Evolutionary conservation across 2,888 invertebrate genomes (phyloP).

Genomic region (Cylloceria caligata): DNA sequence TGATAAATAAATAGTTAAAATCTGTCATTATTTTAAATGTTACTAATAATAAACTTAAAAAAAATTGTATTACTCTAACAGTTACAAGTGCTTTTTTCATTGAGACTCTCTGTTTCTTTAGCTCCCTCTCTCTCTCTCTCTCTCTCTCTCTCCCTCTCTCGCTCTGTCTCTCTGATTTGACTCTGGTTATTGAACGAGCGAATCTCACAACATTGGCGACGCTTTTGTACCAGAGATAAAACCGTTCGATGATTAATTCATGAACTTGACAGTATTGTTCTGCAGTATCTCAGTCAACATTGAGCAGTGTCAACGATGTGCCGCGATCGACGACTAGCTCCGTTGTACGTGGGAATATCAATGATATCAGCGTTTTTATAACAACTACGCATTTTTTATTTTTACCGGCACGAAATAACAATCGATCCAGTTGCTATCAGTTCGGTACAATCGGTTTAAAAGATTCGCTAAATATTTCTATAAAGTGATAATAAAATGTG

Average conservation of each 20-base stretch:
- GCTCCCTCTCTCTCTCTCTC: no score
- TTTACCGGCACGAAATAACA: not conserved
- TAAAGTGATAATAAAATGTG: not conserved
- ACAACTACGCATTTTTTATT: not conserved
- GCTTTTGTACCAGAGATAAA: slow-evolving; percentile 1
- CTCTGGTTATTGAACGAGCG: not conserved
- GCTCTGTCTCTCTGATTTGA: not conserved
- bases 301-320: slow-evolving; percentile 8
- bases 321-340: not conserved
- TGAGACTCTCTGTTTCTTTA: no score
- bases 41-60: no score
- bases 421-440: not conserved
- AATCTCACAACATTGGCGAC: slow-evolving; percentile 21
- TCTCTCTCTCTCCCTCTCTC: not conserved
- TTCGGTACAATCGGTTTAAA: not conserved
- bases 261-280: slow-evolving; percentile 23
- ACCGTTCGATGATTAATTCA: slow-evolving; percentile 42
- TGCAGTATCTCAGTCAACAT: slow-evolving; percentile 9
- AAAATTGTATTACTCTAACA: not conserved
- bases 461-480: slow-evolving; percentile 1
- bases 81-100: not conserved
- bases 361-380: slow-evolving; percentile 5
- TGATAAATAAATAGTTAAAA: no score
- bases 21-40: no score
- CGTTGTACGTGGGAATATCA: not conserved